phyloP scores from a whole-genome alignment of 2,113 vertebrate genomes.

The Scomber japonicus region DNA sequence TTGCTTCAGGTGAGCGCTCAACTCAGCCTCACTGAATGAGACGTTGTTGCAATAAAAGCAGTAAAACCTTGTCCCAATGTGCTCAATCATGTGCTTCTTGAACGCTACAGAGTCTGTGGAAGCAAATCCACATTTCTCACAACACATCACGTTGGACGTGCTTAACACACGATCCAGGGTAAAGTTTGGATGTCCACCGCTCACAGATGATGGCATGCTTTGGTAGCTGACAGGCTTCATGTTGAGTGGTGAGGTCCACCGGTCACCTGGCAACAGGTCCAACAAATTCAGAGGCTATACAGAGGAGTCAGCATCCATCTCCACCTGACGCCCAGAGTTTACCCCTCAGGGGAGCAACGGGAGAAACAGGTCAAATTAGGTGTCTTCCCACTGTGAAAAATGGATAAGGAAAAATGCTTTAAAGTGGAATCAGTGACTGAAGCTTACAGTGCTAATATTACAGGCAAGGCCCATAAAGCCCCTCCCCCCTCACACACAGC shows the following conservation, averaged over 20 bases:
- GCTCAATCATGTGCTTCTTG: slow-evolving; percentile 69
- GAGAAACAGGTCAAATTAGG: neutral
- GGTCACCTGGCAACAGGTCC: slow-evolving; percentile 48
- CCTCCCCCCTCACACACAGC: slow-evolving; percentile 50
- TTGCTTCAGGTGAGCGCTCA: slow-evolving; percentile 90
- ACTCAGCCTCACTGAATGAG: slow-evolving; percentile 91
- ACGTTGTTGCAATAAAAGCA: slow-evolving; percentile 86
- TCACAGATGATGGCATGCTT: slow-evolving; percentile 46
- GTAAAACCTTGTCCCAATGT: slow-evolving; percentile 59
- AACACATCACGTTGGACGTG: slow-evolving; percentile 55
- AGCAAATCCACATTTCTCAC: slow-evolving; percentile 74
- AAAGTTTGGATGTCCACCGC: slow-evolving; percentile 27
- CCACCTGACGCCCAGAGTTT: slow-evolving; percentile 10
- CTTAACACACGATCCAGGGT: slow-evolving; percentile 32
- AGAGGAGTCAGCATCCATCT: slow-evolving; percentile 29
- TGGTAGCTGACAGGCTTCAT: slow-evolving; percentile 76
- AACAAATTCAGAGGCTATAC: slow-evolving; percentile 11
- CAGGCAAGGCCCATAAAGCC: slow-evolving; percentile 40
- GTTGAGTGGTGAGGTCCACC: slow-evolving; percentile 1
- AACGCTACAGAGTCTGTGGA: slow-evolving; percentile 36
- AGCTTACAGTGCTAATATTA: slow-evolving; percentile 5
- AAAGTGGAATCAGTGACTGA: neutral
- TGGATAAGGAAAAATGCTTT: neutral
- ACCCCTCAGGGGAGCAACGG: neutral
- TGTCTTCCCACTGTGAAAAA: slow-evolving; percentile 19